Base-by-base conservation (phyloP, 2,797 vertebrate species). In the Pseudochaenichthys georgianus region DNA sequence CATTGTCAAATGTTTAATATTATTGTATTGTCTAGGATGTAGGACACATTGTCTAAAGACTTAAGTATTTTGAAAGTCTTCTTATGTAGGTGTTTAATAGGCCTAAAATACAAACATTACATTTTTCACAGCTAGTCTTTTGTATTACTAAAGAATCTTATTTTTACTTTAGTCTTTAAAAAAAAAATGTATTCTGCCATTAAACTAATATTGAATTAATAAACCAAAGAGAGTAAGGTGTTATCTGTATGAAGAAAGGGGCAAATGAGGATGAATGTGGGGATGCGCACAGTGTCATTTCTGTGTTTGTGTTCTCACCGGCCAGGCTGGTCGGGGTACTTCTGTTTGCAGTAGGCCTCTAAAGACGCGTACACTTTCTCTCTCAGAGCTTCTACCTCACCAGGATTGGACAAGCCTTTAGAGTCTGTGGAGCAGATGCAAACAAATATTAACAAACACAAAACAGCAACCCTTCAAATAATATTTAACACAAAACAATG, bases 271-370 rank as follows among this genome's bases (percentile, higher is more conserved):
- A 41, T 10, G 28, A 47, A 34, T 58, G 23, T n/a, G 43, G 50
- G 28, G 47, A 57, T 9, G 31, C 11, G 48, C 23, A 51, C 47
- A 13, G 4, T 31, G 42, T 63, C 13, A 16, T 54, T 45, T 21
- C 15, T 70, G 23, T 41, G 55, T 70, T 17, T 45, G 67, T 23
- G 16, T 9, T 62, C 93, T 83, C 94, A 99, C 98, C 98, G 97
- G 70, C 98, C 98, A 0, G 98, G 98, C 95, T 99, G 98, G 86
- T 99, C 98, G 0, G 98, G 98, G 92, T 99, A 99, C 92, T 98
- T 99, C 86, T 99, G 98, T 93, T 99, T 99, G 94, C 98, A 99
- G 88, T 99, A 99, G 0, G 98, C 97, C 92, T 99, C 98, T 90
- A 99, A 94, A 0, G 98, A 99, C 0, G 98, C 98, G 0, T 99